phyloP scores from a whole-genome alignment of 2,888 invertebrate species.

The Therioaphis trifolii region DNA sequence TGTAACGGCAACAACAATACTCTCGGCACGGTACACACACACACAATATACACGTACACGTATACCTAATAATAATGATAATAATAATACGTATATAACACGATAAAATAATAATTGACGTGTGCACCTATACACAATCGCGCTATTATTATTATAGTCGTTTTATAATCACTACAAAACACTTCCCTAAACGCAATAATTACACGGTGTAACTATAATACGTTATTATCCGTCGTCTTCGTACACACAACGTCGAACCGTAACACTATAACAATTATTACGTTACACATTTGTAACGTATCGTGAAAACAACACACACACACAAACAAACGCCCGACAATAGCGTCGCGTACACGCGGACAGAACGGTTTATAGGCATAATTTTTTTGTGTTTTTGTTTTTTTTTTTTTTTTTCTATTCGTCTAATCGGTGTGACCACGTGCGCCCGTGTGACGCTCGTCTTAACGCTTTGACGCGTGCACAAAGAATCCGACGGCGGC shows the following conservation, averaged over 20 bases:
- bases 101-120: no score
- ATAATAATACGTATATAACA: no score
- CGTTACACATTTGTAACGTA: not conserved
- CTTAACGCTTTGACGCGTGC: slow-evolving; percentile 42
- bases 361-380: slow-evolving; percentile 38
- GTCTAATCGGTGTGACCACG: slow-evolving; percentile 29
- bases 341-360: not conserved
- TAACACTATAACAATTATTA: no score
- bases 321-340: slow-evolving; percentile 7
- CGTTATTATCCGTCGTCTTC: not conserved
- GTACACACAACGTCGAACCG: no score
- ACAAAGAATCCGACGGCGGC: slow-evolving; percentile 27
- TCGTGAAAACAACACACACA: slow-evolving; percentile 22
- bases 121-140: no score
- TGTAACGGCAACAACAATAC: no score
- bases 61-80: no score
- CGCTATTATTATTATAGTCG: not conserved
- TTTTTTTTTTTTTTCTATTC: not conserved
- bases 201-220: slow-evolving; percentile 1
- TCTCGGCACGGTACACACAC: no score
- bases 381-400: not conserved
- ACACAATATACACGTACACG: no score
- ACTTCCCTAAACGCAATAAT: slow-evolving; percentile 28
- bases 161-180: not conserved
- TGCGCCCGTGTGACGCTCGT: slow-evolving; percentile 11